A percentile compares a stretch with the other conserved stretches of the same genome.
Conservation (phyloP, 2,888 invertebrate genomes). For the Machimus atricapillus region DNA sequence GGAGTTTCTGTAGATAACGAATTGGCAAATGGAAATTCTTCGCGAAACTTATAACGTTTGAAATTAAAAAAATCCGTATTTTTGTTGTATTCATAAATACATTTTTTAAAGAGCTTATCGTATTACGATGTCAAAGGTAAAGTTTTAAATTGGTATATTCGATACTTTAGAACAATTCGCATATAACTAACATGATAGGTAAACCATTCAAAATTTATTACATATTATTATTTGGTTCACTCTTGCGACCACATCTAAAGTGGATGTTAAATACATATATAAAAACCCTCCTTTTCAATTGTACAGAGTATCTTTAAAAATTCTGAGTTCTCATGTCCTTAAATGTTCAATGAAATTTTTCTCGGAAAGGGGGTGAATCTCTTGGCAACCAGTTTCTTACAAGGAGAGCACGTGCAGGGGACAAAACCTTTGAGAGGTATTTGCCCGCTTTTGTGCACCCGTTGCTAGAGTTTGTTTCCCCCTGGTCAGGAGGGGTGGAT, state of each 20-base stretch:
- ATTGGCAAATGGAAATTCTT: no score
- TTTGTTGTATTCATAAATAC: no score
- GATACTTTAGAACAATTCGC: background rate
- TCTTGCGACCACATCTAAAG: background rate
- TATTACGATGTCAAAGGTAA: no score
- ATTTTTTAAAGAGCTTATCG: no score
- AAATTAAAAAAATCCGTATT: no score
- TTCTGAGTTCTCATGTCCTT: background rate
- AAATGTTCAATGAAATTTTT: background rate
- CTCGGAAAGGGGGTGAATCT: background rate
- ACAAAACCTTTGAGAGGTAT: background rate
- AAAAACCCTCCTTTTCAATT: background rate
- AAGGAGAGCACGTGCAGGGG: background rate
- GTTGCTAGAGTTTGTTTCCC: background rate
- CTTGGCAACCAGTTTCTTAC: background rate
- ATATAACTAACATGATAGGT: background rate
- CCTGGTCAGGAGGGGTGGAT: background rate
- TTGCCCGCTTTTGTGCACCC: background rate
- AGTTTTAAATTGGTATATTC: no score
- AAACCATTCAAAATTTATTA: background rate
- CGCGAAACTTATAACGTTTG: no score
- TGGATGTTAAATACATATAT: background rate
- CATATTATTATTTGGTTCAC: background rate
- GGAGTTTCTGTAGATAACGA: no score
- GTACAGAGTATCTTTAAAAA: background rate